Evolutionary conservation across 2,888 invertebrate genomes (phyloP).

Genomic region (Scaptomyza caliginosa): DNA sequence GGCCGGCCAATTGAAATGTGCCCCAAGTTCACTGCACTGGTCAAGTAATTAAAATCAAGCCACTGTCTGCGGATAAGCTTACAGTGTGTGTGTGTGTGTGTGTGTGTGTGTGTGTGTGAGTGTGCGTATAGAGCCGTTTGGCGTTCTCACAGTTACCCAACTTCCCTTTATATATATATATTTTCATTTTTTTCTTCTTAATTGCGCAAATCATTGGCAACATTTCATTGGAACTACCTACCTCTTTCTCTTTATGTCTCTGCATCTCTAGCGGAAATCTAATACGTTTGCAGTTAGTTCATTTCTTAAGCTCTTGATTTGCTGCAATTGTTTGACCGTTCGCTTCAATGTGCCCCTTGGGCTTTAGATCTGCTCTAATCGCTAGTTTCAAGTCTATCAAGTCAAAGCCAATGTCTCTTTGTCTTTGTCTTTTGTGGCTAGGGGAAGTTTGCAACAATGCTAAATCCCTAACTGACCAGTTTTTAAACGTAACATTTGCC

Average conservation of each 20-base stretch:
- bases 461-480: slow-evolving; percentile 44
- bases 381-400: slow-evolving; percentile 29
- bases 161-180: slow-evolving; percentile 45
- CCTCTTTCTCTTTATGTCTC: neutral
- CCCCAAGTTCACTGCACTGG: slow-evolving; percentile 66
- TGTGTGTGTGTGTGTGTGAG: slow-evolving; percentile 6
- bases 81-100: slow-evolving; percentile 9
- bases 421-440: slow-evolving; percentile 37
- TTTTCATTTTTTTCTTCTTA: slow-evolving; percentile 20
- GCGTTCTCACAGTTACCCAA: slow-evolving; percentile 52
- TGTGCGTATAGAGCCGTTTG: neutral
- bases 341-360: slow-evolving; percentile 32
- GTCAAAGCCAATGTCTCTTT: slow-evolving; percentile 6
- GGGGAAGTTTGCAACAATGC: slow-evolving; percentile 6
- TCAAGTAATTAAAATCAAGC: slow-evolving; percentile 63
- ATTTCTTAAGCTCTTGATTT: slow-evolving; percentile 36
- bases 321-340: slow-evolving; percentile 55
- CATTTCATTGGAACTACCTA: slow-evolving; percentile 50
- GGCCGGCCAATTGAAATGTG: slow-evolving; percentile 32
- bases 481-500: slow-evolving; percentile 31
- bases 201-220: slow-evolving; percentile 51
- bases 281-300: slow-evolving; percentile 22
- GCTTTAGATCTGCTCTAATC: slow-evolving; percentile 44
- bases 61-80: slow-evolving; percentile 24
- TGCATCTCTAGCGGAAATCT: slow-evolving; percentile 55